Base-by-base conservation (phyloP, 2,888 invertebrate species). In the Caenorhabditis panamensis region DNA sequence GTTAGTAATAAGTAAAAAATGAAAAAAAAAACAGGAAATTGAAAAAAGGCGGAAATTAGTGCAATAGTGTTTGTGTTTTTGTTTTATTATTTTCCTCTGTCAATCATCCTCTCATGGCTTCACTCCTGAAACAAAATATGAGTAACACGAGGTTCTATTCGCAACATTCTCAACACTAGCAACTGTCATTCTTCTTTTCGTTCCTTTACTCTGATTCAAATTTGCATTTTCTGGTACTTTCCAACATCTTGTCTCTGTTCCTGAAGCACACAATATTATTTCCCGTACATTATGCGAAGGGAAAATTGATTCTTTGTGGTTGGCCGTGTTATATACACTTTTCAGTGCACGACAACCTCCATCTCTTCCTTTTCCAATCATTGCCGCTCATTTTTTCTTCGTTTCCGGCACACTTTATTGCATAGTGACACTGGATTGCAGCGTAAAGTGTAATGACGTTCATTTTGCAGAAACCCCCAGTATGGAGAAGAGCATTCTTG, bases 281-380 rank as follows among this genome's bases (percentile, higher is more conserved):
- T 51, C 26, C 51, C 26, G 22, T 51, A 24, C 24, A 51, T 51
- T 24, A 51, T 51, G 51, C 24, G 26, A 22, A 51, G 51, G 26
- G 51, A 24, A 51, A 51, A 24, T 51, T 51, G 51, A 51, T 51
- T 51, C 51, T 22, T 51, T 51, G 26, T 24, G 51, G n/a, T 47
- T 47, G 53, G 24, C 9, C 53, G 24, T 26, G 24, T 53, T 13
- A 31, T 26, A 26, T 53, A 24, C 11, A 53, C 53, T 53, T 18
- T 47, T 47, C 18, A 47, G 47, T 47, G 47, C 47, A 47, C 24
- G 1, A 24, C 24, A 3, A 22, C 53, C 53, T 53, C 26, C 53
- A 24, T 53, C 26, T 49, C 49, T 18, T 49, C 20, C 22, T 53
- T 26, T 26, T 24, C 18, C 13, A 53, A 53, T 53, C 53, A 53